Conservation (phyloP, 2,113 vertebrate genomes). For the Cyprinodon variegatus region DNA sequence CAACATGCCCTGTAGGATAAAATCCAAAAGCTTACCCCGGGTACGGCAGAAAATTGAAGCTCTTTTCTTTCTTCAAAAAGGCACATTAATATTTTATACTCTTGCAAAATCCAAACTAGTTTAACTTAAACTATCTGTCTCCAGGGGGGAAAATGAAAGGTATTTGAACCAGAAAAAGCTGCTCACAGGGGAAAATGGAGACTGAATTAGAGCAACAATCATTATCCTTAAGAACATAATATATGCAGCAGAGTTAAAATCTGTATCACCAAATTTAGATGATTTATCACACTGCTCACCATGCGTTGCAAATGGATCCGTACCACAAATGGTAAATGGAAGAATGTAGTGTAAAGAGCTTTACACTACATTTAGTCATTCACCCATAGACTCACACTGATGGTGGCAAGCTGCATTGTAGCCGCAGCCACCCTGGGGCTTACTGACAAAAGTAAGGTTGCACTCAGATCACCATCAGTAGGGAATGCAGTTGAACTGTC, state of each 20-base stretch:
- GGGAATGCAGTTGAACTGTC: too few species aligned
- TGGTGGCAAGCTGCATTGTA: too few species aligned
- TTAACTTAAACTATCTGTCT: constrained; percentile 37
- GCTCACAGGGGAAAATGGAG: constrained; percentile 35
- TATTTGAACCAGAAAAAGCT: constrained; percentile 43
- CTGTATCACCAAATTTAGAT: constrained; percentile 11
- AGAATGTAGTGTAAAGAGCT: too few species aligned
- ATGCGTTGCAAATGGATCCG: neutral
- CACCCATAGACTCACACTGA: too few species aligned
- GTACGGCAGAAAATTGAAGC: constrained; percentile 59
- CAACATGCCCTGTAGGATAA: constrained; percentile 35
- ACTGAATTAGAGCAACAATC: constrained; percentile 30
- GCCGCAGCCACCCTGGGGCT: too few species aligned
- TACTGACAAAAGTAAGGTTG: too few species aligned
- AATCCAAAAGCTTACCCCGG: constrained; percentile 42
- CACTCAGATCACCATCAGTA: too few species aligned
- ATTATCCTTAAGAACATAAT: constrained; percentile 19
- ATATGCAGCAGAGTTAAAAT: constrained; percentile 22
- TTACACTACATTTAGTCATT: too few species aligned
- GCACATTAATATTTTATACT: constrained; percentile 58
- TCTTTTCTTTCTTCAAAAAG: constrained; percentile 25
- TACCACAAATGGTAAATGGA: neutral
- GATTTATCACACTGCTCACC: constrained; percentile 22
- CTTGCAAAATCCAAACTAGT: constrained; percentile 50
- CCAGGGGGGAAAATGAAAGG: constrained; percentile 31